Evolutionary conservation across 2,113 vertebrate species (phyloP).

Genomic region (Varanus komodoensis): DNA sequence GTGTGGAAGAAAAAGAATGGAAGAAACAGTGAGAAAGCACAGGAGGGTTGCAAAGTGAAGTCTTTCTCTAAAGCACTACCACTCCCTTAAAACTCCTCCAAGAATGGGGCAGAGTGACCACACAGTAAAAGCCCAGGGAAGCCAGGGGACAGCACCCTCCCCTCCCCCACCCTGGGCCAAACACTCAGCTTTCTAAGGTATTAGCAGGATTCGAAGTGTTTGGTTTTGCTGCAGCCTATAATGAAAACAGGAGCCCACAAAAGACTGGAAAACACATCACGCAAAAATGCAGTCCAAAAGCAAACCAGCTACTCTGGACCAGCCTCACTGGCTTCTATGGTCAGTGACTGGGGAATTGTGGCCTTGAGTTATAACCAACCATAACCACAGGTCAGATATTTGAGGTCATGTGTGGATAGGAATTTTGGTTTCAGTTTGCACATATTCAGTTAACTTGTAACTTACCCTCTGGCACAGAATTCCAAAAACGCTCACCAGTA

Average conservation of each 20-base stretch:
- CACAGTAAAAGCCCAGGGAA: too few species aligned
- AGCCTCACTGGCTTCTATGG: not conserved
- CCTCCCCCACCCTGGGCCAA: not conserved
- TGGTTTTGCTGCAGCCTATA: not conserved
- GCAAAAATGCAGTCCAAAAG: not conserved
- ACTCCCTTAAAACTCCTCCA: too few species aligned
- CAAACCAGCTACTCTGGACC: not conserved
- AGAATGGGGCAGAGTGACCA: too few species aligned
- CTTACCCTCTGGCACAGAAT: not conserved
- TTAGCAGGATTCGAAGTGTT: not conserved
- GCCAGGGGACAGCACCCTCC: too few species aligned
- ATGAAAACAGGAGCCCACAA: slow-evolving; percentile 3
- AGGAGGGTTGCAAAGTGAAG: too few species aligned
- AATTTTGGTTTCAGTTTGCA: not conserved
- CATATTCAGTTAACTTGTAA: not conserved
- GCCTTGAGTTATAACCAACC: slow-evolving; percentile 3
- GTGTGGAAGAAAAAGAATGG: too few species aligned
- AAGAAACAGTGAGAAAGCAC: too few species aligned
- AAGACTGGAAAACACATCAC: not conserved
- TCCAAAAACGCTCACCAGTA: not conserved
- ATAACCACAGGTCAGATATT: not conserved
- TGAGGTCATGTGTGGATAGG: not conserved
- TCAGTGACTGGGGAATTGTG: slow-evolving; percentile 4
- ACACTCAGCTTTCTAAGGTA: not conserved
- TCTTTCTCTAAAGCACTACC: too few species aligned